Evolutionary conservation across 2,113 vertebrate species (phyloP).

Genomic region (Tringa solitaria): DNA sequence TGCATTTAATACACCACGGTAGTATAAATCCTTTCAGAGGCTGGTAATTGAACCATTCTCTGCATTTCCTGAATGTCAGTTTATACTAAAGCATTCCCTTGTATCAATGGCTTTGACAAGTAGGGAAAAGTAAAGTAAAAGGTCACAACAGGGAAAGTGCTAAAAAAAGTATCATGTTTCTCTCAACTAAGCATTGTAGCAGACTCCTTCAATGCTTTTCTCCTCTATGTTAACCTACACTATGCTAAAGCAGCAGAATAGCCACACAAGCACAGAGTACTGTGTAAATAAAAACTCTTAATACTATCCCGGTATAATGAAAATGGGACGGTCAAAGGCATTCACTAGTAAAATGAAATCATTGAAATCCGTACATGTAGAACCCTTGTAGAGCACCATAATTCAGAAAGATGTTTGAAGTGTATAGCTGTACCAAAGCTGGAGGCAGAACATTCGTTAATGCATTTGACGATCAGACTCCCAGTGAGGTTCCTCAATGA

Average conservation of each 20-base stretch:
- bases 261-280: constrained; percentile 12
- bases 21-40: constrained; percentile 25
- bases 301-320: not conserved
- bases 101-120: constrained; percentile 16
- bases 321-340: not conserved
- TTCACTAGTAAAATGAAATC: not conserved
- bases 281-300: constrained; percentile 7
- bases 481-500: not conserved
- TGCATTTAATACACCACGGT: constrained; percentile 56
- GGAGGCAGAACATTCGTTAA: constrained; percentile 2
- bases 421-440: not conserved
- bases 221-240: not conserved
- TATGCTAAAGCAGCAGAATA: not conserved
- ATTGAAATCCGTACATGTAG: not conserved
- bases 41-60: not conserved
- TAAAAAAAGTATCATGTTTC: not conserved
- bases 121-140: not conserved
- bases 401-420: constrained; percentile 32
- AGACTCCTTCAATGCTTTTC: not conserved
- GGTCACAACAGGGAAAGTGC: not conserved
- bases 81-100: constrained; percentile 36
- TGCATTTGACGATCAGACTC: constrained; percentile 25
- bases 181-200: constrained; percentile 4
- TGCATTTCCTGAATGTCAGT: constrained; percentile 43
- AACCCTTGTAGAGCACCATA: constrained; percentile 72